These are phyloP conservation scores for Ernsta delagoae DNA, from an alignment of 2,888 invertebrate genomes.

Conservation along the genomic window DNA sequence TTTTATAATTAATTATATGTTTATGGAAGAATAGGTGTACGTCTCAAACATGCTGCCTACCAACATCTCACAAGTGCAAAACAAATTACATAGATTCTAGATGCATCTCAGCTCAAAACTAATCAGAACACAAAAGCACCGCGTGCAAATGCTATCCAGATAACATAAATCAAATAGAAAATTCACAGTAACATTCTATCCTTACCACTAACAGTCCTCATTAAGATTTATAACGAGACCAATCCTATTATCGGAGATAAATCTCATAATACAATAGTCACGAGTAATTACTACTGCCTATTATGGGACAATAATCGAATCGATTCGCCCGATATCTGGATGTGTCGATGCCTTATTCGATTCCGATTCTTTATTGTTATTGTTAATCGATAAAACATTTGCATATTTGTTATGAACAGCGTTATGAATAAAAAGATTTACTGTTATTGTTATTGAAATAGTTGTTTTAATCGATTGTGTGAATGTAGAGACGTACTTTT, in stretches of 20 bases:
- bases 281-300: conserved; percentile 75
- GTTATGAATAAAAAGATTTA: conserved; percentile 28
- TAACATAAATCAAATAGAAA: conserved; percentile 38
- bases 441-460: conserved; percentile 8
- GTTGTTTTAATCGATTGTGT: neutral
- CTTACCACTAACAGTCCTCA: conserved; percentile 28
- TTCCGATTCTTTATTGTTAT: conserved; percentile 71
- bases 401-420: conserved; percentile 58
- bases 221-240: conserved; percentile 37
- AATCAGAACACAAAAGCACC: conserved; percentile 23
- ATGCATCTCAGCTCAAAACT: neutral
- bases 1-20: too few relatives aligned
- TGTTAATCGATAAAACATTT: conserved; percentile 71
- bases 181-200: conserved; percentile 20
- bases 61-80: neutral
- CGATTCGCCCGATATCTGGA: conserved; percentile 57
- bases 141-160: conserved; percentile 24
- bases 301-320: conserved; percentile 77
- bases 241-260: conserved; percentile 57
- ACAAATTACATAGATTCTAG: neutral
- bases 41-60: too few relatives aligned
- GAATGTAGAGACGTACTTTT: too few relatives aligned
- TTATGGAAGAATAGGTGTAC: too few relatives aligned
- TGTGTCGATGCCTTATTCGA: conserved; percentile 76
- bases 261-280: conserved; percentile 64